A percentile compares a stretch with the other conserved stretches of the same genome.
These are phyloP conservation scores for Etheostoma perlongum DNA, from an alignment of 2,797 vertebrate species.

Conservation along the genomic window DNA sequence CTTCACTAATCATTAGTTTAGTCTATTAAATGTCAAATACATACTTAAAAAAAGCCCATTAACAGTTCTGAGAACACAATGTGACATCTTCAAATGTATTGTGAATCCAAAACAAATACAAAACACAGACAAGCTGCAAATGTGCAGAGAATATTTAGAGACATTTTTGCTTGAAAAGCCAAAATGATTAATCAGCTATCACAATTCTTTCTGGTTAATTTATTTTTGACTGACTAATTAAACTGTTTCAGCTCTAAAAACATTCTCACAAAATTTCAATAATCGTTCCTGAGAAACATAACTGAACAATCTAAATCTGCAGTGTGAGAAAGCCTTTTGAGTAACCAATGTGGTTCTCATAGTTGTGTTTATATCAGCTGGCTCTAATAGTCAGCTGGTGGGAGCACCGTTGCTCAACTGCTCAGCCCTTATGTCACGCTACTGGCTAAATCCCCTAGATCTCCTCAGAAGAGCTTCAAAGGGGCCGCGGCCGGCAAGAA, in stretches of 20 bases:
- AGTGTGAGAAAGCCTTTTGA: conserved; percentile 56
- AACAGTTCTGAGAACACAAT: background rate
- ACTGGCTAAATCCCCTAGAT: conserved; percentile 80
- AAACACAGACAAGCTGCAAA: background rate
- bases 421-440: conserved; percentile 78
- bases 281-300: conserved; percentile 7
- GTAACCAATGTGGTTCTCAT: conserved; percentile 57
- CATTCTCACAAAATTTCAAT: background rate
- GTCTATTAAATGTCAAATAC: background rate
- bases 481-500: conserved; percentile 61
- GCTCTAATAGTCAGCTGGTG: conserved; percentile 80
- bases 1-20: background rate
- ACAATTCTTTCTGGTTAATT: background rate
- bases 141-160: background rate
- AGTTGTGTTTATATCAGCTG: conserved; percentile 78
- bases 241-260: background rate
- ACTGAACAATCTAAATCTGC: conserved; percentile 2
- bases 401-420: conserved; percentile 76
- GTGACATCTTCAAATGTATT: background rate
- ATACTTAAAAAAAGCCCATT: background rate
- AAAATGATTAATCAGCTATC: background rate
- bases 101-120: background rate
- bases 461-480: conserved; percentile 78
- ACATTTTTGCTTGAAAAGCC: background rate
- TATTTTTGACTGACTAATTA: background rate